Evolutionary conservation across 2,113 vertebrate genomes (phyloP).

Genomic region (Hirundichthys speculiger): DNA sequence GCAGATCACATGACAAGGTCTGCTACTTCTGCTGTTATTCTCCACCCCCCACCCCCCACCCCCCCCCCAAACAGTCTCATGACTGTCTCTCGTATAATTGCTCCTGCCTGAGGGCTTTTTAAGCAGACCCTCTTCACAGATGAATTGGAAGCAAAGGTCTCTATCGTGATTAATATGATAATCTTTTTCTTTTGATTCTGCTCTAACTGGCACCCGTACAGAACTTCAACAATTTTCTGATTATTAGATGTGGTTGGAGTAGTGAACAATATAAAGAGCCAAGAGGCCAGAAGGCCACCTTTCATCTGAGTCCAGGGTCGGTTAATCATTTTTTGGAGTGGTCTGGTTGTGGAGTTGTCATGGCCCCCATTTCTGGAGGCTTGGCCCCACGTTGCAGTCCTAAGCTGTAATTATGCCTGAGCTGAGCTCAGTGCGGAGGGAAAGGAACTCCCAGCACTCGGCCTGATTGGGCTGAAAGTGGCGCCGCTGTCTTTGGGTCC

Average conservation of each 20-base stretch:
- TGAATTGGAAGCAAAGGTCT: constrained; percentile 38
- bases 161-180: constrained; percentile 52
- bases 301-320: constrained; percentile 60
- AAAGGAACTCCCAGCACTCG: constrained; percentile 61
- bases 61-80: constrained; percentile 37
- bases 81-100: constrained; percentile 46
- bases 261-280: constrained; percentile 39
- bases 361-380: constrained; percentile 58
- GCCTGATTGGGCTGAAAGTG: constrained; percentile 64
- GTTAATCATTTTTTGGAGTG: constrained; percentile 59
- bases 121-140: constrained; percentile 25
- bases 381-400: constrained; percentile 53
- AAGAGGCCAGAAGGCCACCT: constrained; percentile 52
- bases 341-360: constrained; percentile 52
- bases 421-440: constrained; percentile 46
- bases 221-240: constrained; percentile 39
- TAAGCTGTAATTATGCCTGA: constrained; percentile 71
- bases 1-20: constrained; percentile 61
- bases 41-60: constrained; percentile 34
- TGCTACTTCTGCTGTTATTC: constrained; percentile 40
- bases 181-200: constrained; percentile 57
- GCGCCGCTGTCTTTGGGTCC: constrained; percentile 53
- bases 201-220: constrained; percentile 26
- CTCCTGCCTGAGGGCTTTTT: constrained; percentile 41
- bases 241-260: constrained; percentile 53